phyloP scores from a whole-genome alignment of 37 sponge, comb jelly and placozoan species.

The Cladorhizidae sp. region DNA sequence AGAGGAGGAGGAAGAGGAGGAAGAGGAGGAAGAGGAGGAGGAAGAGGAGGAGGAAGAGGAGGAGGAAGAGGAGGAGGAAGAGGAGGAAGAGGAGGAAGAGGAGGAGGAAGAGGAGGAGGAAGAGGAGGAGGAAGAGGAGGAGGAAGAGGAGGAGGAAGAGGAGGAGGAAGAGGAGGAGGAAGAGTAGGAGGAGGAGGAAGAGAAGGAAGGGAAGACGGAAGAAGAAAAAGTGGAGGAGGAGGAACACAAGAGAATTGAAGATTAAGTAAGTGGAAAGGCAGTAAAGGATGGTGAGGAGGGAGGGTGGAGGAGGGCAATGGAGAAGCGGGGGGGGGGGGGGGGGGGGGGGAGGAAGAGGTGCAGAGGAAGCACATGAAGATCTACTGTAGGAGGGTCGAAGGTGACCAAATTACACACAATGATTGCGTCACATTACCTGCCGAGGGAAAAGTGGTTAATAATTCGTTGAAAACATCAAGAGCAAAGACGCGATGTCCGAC shows the following conservation, averaged over 20 bases:
- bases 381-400: too few relatives aligned
- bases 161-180: neutral
- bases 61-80: neutral
- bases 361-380: too few relatives aligned
- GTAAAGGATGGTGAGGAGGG: neutral
- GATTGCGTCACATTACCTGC: neutral
- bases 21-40: neutral
- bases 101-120: neutral
- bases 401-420: too few relatives aligned
- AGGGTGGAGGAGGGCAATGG: neutral
- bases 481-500: conserved; percentile 67
- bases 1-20: neutral
- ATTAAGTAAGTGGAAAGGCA: neutral
- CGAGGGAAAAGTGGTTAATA: conserved; percentile 10
- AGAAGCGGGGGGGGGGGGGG: too few relatives aligned
- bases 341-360: too few relatives aligned
- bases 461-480: conserved; percentile 51
- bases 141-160: neutral
- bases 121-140: neutral
- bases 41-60: neutral
- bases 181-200: neutral
- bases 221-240: too few relatives aligned
- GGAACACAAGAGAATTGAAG: neutral
- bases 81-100: neutral
- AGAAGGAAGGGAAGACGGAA: neutral